phyloP scores from a whole-genome alignment of 1,140 invertebrate species.

The Drosophila albomicans region DNA sequence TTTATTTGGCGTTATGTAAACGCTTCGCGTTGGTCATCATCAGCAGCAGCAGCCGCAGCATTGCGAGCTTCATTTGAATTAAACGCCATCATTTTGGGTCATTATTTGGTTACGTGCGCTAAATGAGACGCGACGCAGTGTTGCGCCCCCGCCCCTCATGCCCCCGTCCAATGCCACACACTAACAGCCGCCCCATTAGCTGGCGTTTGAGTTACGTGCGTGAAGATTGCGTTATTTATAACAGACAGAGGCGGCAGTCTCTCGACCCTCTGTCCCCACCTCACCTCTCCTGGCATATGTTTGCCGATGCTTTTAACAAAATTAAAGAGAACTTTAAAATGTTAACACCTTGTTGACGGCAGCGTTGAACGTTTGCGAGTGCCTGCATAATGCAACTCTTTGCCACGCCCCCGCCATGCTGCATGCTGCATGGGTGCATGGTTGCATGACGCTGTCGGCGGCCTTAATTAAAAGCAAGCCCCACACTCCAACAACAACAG shows the following conservation, averaged over 20 bases:
- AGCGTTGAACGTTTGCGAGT: conserved; percentile 40
- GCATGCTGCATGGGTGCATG: conserved; percentile 18
- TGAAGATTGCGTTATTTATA: conserved; percentile 82
- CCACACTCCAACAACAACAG: neutral
- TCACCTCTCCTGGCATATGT: conserved; percentile 31
- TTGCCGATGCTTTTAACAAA: conserved; percentile 56
- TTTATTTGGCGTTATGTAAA: conserved; percentile 45
- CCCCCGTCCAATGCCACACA: neutral
- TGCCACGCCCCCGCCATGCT: neutral
- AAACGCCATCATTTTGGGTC: conserved; percentile 78
- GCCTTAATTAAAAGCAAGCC: conserved; percentile 73
- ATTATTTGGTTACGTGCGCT: conserved; percentile 82
- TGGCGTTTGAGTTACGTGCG: conserved; percentile 79
- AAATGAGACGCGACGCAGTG: conserved; percentile 75
- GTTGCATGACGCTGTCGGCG: conserved; percentile 59
- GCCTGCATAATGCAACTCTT: conserved; percentile 45
- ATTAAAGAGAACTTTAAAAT: conserved; percentile 69
- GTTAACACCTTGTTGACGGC: conserved; percentile 63
- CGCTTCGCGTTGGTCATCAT: conserved; percentile 62
- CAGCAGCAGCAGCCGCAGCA: conserved; percentile 3
- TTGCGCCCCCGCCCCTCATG: neutral
- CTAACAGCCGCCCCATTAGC: conserved; percentile 36
- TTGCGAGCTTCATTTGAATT: conserved; percentile 58
- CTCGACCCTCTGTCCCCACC: no score
- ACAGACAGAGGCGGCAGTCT: conserved; percentile 35